Conservation (phyloP, 2,888 invertebrate genomes). For the Nymphalis c-album region DNA sequence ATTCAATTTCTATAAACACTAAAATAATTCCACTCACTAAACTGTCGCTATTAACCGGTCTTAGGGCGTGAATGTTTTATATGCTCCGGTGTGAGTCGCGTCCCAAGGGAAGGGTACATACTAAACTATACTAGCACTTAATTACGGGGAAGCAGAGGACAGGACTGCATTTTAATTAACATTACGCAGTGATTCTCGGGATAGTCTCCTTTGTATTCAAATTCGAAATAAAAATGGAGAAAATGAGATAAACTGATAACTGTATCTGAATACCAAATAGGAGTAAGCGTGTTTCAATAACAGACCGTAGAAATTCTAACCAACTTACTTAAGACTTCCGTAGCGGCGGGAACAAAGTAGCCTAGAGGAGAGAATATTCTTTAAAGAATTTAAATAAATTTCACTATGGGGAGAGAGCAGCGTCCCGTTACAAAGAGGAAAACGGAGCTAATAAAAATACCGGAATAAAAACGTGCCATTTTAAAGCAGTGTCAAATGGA, state of each 20-base stretch:
- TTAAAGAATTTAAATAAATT: conserved; percentile 78
- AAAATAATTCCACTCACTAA: conserved; percentile 51
- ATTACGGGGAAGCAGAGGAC: conserved; percentile 68
- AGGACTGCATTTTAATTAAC: conserved; percentile 76
- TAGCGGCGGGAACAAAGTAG: conserved; percentile 39
- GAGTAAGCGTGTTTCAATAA: conserved; percentile 38
- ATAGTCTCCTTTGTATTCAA: conserved; percentile 47
- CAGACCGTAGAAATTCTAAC: conserved; percentile 47
- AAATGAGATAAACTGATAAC: conserved; percentile 35
- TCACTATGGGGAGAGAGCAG: conserved; percentile 57
- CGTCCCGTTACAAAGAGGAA: conserved; percentile 72
- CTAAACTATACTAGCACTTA: conserved; percentile 73
- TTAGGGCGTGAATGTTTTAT: conserved; percentile 73
- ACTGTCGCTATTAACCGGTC: conserved; percentile 71
- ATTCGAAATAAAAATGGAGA: conserved; percentile 49
- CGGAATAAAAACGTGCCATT: conserved; percentile 59
- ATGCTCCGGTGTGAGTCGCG: conserved; percentile 59
- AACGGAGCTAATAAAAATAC: conserved; percentile 73
- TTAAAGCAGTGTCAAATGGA: conserved; percentile 65
- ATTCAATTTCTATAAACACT: background rate
- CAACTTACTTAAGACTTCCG: conserved; percentile 65
- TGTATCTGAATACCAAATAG: conserved; percentile 33
- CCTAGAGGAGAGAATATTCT: conserved; percentile 55
- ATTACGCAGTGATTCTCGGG: conserved; percentile 57
- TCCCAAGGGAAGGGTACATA: conserved; percentile 62